phyloP scores from a whole-genome alignment of 2,797 vertebrate species.

The Semaprochilodus insignis region DNA sequence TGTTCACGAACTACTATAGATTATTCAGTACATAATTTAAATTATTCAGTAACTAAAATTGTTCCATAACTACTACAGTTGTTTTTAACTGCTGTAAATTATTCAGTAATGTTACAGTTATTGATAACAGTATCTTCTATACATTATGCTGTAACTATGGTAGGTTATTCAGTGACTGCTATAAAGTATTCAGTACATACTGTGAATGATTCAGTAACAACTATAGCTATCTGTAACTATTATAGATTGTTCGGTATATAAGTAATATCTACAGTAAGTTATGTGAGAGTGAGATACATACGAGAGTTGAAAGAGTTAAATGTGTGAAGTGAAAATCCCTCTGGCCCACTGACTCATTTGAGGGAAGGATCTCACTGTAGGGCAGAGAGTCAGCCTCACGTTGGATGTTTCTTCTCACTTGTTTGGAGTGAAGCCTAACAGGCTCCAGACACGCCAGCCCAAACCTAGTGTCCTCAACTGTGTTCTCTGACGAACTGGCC shows the following conservation, averaged over 20 bases:
- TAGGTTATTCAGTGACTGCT: too few relatives aligned
- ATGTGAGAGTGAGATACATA: background rate
- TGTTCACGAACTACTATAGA: too few relatives aligned
- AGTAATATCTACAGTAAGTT: background rate
- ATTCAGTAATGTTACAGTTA: too few relatives aligned
- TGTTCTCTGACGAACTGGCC: conserved; percentile 41
- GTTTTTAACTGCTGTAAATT: too few relatives aligned
- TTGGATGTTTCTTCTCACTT: conserved; percentile 63
- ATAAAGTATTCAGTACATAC: too few relatives aligned
- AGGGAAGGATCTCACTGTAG: conserved; percentile 50
- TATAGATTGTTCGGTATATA: background rate
- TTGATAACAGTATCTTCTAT: too few relatives aligned
- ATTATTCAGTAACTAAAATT: too few relatives aligned
- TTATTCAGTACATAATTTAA: too few relatives aligned
- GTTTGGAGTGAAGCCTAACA: conserved; percentile 66
- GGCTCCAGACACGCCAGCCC: conserved; percentile 57
- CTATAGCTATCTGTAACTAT: background rate
- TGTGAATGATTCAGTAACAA: too few relatives aligned
- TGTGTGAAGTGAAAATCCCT: conserved; percentile 43
- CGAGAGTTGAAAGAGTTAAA: background rate
- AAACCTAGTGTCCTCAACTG: conserved; percentile 51
- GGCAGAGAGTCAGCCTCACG: conserved; percentile 56
- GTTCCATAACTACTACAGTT: too few relatives aligned
- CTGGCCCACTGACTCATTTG: conserved; percentile 41
- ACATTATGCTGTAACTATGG: too few relatives aligned